These are phyloP conservation scores for Brienomyrus brachyistius DNA, from an alignment of 2,113 vertebrate species.

Conservation along the genomic window DNA sequence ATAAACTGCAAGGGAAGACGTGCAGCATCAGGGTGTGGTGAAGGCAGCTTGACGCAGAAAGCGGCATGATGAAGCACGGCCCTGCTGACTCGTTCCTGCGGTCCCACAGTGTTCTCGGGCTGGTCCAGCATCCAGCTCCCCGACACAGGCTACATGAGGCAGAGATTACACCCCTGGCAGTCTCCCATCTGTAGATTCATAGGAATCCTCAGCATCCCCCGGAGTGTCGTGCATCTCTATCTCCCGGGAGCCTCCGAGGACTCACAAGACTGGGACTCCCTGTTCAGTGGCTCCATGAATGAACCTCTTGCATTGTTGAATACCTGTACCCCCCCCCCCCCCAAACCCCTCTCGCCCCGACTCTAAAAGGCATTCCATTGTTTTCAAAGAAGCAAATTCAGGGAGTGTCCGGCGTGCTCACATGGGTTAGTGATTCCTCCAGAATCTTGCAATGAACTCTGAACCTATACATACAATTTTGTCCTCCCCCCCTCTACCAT, in stretches of 20 bases:
- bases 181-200: background rate
- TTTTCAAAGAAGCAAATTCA: background rate
- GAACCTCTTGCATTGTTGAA: background rate
- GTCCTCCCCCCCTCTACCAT: background rate
- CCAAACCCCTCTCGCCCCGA: background rate
- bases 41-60: background rate
- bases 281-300: background rate
- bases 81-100: background rate
- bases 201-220: background rate
- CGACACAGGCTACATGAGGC: background rate
- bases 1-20: background rate
- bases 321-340: background rate
- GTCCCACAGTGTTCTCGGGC: background rate
- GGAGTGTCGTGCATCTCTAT: background rate
- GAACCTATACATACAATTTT: background rate
- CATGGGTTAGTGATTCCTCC: background rate
- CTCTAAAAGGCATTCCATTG: background rate
- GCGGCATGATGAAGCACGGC: background rate
- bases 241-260: background rate
- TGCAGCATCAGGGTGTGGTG: background rate
- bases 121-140: background rate
- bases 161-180: background rate
- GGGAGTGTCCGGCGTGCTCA: background rate
- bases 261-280: background rate
- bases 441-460: background rate